phyloP scores from a whole-genome alignment of 2,888 invertebrate species.

The Aphodius sticticus region DNA sequence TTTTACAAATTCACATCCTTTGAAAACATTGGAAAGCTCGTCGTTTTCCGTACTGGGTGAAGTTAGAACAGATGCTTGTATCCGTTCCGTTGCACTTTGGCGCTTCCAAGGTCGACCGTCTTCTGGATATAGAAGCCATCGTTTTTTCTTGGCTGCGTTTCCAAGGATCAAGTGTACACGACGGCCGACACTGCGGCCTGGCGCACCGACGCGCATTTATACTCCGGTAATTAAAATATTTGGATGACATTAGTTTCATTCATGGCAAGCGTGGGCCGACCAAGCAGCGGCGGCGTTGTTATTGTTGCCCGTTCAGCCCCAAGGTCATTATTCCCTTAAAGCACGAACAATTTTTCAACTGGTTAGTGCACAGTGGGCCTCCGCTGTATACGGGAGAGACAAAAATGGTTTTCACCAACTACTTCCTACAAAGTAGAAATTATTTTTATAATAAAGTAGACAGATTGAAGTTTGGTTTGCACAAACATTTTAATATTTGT shows the following conservation, averaged over 20 bases:
- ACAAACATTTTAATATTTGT: too few relatives aligned
- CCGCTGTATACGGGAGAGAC: too few relatives aligned
- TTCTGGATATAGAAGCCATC: constrained; percentile 52
- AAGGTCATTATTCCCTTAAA: background rate
- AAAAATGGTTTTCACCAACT: too few relatives aligned
- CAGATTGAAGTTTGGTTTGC: too few relatives aligned
- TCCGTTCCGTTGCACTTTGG: constrained; percentile 58
- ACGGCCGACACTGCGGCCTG: background rate
- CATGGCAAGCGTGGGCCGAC: background rate
- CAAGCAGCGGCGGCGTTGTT: background rate
- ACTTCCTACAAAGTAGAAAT: too few relatives aligned
- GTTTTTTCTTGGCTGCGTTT: constrained; percentile 54
- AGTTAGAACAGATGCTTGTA: constrained; percentile 35
- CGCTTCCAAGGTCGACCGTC: constrained; percentile 51
- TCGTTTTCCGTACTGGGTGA: too few relatives aligned
- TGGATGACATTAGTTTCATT: constrained; percentile 40
- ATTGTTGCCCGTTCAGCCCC: background rate
- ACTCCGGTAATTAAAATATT: constrained; percentile 49
- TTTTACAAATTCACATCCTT: too few relatives aligned
- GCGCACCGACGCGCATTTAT: constrained; percentile 46
- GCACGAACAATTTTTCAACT: too few relatives aligned
- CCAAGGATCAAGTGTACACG: constrained; percentile 50
- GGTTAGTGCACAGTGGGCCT: too few relatives aligned
- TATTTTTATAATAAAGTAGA: too few relatives aligned
- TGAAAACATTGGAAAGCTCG: too few relatives aligned